Base-by-base conservation (phyloP, 2,113 vertebrate species). In the Origma solitaria region DNA sequence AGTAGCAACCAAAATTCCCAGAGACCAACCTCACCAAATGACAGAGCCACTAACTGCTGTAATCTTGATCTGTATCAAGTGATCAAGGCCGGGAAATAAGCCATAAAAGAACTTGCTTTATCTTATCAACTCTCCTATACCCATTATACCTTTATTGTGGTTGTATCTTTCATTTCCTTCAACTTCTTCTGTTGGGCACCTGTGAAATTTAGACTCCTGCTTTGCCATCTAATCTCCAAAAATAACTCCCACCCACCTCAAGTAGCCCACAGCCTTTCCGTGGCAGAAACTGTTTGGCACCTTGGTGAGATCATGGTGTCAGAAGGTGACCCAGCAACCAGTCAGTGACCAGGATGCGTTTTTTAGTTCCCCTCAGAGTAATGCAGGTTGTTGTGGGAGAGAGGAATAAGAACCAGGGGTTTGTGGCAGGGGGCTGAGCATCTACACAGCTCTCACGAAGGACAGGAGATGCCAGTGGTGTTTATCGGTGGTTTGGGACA, bases 151-250 rank as follows among this genome's bases (percentile, higher is more conserved):
- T 95, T 97, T 92, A 75, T 69, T 84, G 70, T 40, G 7, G 72
- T 20, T 86, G 35, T 79, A 90, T 73, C 85, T 92, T 85, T 65
- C 54, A 58, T 92, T 95, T 95, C 60, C 23, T 88, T 86, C 47
- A 71, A 71, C 82, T 75, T 72, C 30, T 45, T 73, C 25, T 56
- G 13, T 80, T 60, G 65, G 27, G 5, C 50, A 72, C 37, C 30
- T 82, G 51, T 91, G 89, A 90, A 80, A 76, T 76, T 38, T 61
- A 78, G 62, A 61, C 18, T 82, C 54, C 16, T 84, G 72, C n/a
- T 82, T 76, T 81, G 33, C 77, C 80, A 30, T 71, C 44, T 71
- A 10, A 44, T 86, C 31, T 19, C 83, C 54, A 1, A 2, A 72
- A 85, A 49, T 61, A 25, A 13, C 21, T 20, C 47, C 45, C 61